A percentile compares a stretch with the other conserved stretches of the same genome.
Evolutionary conservation across 2,888 invertebrate genomes (phyloP).

Genomic region (Oscheius sp.): DNA sequence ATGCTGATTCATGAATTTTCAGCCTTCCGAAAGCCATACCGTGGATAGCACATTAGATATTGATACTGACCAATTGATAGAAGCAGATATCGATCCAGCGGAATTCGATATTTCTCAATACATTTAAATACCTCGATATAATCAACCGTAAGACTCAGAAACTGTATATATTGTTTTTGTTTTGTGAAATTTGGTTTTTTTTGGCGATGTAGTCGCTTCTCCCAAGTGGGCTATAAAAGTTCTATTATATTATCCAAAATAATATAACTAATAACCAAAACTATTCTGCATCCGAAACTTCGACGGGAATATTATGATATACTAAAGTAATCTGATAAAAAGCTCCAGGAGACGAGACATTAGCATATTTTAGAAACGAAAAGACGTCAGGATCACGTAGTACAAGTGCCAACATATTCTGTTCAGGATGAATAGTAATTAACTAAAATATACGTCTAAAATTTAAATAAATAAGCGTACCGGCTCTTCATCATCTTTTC

Average conservation of each 20-base stretch:
- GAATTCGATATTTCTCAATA: slow-evolving; percentile 7
- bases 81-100: not conserved
- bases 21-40: slow-evolving; percentile 37
- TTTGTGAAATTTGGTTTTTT: not conserved
- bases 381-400: slow-evolving; percentile 63
- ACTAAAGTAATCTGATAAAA: slow-evolving; percentile 42
- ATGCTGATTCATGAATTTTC: not conserved
- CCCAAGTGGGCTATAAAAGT: too few relatives aligned
- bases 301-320: slow-evolving; percentile 45
- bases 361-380: slow-evolving; percentile 64
- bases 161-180: not conserved
- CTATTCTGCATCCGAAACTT: not conserved
- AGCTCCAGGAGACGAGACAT: slow-evolving; percentile 41
- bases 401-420: slow-evolving; percentile 54
- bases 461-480: slow-evolving; percentile 28
- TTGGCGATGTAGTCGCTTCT: too few relatives aligned
- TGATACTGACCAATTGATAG: slow-evolving; percentile 7
- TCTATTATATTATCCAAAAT: not conserved
- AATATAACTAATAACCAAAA: not conserved
- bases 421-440: slow-evolving; percentile 34
- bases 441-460: slow-evolving; percentile 7
- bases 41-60: slow-evolving; percentile 54
- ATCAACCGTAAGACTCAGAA: too few relatives aligned
- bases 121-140: not conserved
- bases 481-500: slow-evolving; percentile 57